These are phyloP conservation scores for Geopemphigus sp. DNA, from an alignment of 1,140 invertebrate species.

Conservation along the genomic window DNA sequence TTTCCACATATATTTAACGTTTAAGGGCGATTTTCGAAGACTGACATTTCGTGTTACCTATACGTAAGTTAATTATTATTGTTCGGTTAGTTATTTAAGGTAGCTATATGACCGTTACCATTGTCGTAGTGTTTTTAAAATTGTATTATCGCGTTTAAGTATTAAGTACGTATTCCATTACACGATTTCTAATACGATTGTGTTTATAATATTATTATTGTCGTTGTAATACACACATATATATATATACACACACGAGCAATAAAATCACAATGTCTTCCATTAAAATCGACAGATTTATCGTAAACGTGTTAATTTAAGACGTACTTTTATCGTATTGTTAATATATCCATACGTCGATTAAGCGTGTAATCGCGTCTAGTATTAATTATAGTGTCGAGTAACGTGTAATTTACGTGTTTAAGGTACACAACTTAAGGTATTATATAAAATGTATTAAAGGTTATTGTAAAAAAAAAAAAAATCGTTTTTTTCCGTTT, in stretches of 20 bases:
- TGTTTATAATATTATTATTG: neutral
- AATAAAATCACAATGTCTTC: constrained; percentile 46
- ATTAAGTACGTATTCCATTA: no score
- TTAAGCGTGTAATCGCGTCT: neutral
- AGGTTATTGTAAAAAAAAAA: neutral
- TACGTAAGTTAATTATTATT: neutral
- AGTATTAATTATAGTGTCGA: neutral
- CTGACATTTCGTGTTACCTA: constrained; percentile 22
- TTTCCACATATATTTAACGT: neutral
- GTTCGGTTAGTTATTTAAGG: no score
- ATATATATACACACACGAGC: constrained; percentile 18
- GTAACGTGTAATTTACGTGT: no score
- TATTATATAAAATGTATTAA: neutral
- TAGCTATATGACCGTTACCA: no score
- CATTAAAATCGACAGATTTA: constrained; percentile 6
- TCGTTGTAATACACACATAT: neutral
- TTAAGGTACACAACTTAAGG: neutral
- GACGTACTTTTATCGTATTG: neutral
- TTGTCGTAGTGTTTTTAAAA: no score
- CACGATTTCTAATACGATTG: neutral
- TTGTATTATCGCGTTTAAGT: no score
- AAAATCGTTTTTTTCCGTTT: neutral
- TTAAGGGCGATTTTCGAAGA: constrained; percentile 13
- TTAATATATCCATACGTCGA: no score
- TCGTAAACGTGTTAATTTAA: neutral